Conservation (phyloP, 2,888 invertebrate genomes). For the Crocallis elinguaria region DNA sequence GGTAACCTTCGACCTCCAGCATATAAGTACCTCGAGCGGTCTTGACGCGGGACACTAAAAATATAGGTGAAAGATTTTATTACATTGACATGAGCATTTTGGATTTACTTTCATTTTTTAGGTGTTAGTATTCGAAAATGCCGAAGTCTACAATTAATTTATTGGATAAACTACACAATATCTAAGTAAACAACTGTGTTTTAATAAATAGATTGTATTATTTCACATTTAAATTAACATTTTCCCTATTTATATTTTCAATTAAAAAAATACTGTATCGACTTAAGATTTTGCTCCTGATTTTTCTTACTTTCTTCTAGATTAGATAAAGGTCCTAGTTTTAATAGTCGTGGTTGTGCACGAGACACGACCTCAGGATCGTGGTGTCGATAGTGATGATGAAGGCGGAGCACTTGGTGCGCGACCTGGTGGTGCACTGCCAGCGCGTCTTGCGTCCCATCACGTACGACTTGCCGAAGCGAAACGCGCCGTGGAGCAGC, state of each 20-base stretch:
- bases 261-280: too few species aligned
- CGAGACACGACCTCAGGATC: conserved; percentile 33
- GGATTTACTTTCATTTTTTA: neutral
- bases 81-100: neutral
- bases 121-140: too few species aligned
- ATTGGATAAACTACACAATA: too few species aligned
- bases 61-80: conserved; percentile 3
- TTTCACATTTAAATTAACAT: neutral
- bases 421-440: conserved; percentile 44
- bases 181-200: neutral
- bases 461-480: conserved; percentile 45
- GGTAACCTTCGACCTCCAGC: conserved; percentile 52
- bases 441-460: conserved; percentile 43
- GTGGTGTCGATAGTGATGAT: conserved; percentile 43
- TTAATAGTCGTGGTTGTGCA: conserved; percentile 41
- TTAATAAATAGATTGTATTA: neutral
- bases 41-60: conserved; percentile 52
- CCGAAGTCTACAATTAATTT: too few species aligned
- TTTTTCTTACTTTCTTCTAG: neutral
- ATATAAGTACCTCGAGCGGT: conserved; percentile 57
- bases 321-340: too few species aligned
- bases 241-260: neutral
- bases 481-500: conserved; percentile 40
- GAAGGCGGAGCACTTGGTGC: conserved; percentile 48
- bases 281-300: neutral